phyloP scores from a whole-genome alignment of 2,888 invertebrate species.

The Aleiodes alternator region DNA sequence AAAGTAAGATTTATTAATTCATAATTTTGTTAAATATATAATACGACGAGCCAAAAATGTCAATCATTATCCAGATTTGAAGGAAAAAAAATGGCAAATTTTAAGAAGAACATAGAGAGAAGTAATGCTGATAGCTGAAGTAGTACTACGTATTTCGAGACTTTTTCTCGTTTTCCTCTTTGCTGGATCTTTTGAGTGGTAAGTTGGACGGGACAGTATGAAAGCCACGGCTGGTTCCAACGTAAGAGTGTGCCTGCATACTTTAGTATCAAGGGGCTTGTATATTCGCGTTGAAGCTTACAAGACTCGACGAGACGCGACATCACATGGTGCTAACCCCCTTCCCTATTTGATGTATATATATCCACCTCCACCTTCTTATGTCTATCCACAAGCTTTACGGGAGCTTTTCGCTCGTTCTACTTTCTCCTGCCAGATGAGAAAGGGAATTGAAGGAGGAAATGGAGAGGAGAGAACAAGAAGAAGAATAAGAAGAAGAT shows the following conservation, averaged over 20 bases:
- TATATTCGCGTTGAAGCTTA: conserved; percentile 15
- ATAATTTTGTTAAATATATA: too few relatives aligned
- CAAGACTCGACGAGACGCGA: conserved; percentile 14
- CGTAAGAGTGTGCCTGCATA: neutral
- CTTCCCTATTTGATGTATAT: conserved; percentile 6
- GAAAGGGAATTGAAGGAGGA: too few relatives aligned
- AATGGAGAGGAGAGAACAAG: too few relatives aligned
- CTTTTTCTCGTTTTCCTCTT: conserved; percentile 1
- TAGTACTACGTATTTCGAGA: neutral
- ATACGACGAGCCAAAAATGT: too few relatives aligned
- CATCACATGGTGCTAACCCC: neutral
- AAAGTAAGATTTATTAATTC: too few relatives aligned
- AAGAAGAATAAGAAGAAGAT: too few relatives aligned
- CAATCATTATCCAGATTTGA: neutral
- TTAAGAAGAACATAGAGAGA: neutral
- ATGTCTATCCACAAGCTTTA: conserved; percentile 9
- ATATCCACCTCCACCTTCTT: neutral
- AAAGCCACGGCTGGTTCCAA: neutral
- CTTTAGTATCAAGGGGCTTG: conserved; percentile 16
- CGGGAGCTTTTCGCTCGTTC: neutral
- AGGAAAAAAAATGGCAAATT: neutral
- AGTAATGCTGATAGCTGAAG: too few relatives aligned
- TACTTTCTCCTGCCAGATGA: too few relatives aligned
- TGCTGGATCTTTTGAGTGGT: neutral
- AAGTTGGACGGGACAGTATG: neutral